Base-by-base conservation (phyloP, 2,888 invertebrate genomes). In the Oscheius sp. region DNA sequence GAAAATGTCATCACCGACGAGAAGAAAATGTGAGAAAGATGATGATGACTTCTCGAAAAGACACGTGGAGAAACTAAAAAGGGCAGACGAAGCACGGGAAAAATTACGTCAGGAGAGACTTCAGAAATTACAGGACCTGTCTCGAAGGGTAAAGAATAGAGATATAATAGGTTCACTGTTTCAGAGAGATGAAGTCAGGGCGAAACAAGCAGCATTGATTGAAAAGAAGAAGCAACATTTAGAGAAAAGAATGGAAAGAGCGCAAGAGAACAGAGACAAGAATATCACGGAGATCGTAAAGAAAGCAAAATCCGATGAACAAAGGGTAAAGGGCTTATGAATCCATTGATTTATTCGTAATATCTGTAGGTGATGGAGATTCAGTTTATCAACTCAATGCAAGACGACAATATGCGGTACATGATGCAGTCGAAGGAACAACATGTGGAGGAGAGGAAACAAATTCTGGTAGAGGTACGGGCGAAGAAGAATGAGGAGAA, bases 301-400 rank as follows among this genome's bases (percentile, higher is more conserved):
- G 77, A 96, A 96, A 87, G 97, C 97, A 0, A 95, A 95, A 84
- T 96, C 97, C 81, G 97, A 97, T 86, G 96, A 97, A 80, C 94
- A 94, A 69, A 96, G 96, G 86, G 88, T 89, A 33, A 56, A 71
- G 24, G n/a, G 2, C 12, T 26, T 17, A n/a, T n/a, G 47, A 24
- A 9, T 24, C 20, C 28, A 26, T 3, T 45, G 8, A 3, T 17
- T 20, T 47, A 9, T 24, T 41, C 8, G 32, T 14, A 3, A 1
- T 26, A 17, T 20, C 14, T 84, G 33, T 73, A 89, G 88, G 90
- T 94, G 3, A 92, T 94, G 74, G 97, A 98, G 89, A 96, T 97
- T 64, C 95, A 95, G 14, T 97, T 97, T 86, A 97, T 97, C 69
- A 97, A 95, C 86, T 93, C 93, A 80, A 88, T 97, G 45, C 95